A percentile compares a stretch with the other conserved stretches of the same genome.
Conservation (phyloP, 2,888 invertebrate genomes). For the Macaria notata region DNA sequence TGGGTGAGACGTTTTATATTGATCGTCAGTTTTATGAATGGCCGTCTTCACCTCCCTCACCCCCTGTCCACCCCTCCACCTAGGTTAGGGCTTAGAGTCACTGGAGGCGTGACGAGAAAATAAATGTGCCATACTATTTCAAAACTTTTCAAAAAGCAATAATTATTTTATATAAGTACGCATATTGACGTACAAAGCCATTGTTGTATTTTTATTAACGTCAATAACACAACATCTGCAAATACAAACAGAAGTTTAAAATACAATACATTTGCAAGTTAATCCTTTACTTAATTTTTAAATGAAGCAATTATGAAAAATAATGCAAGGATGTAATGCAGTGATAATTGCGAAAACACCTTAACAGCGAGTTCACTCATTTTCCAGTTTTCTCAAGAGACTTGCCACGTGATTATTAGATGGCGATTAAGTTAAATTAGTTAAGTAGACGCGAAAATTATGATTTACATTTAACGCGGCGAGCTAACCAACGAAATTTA, state of each 20-base stretch:
- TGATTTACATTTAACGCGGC: slow-evolving; percentile 1
- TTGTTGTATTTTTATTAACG: too few relatives aligned
- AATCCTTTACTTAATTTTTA: too few relatives aligned
- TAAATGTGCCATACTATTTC: too few relatives aligned
- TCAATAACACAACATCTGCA: too few relatives aligned
- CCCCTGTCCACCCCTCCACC: slow-evolving; percentile 30
- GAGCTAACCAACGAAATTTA: background rate
- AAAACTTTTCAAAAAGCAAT: too few relatives aligned
- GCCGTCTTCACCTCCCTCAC: slow-evolving; percentile 44
- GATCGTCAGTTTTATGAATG: slow-evolving; percentile 79
- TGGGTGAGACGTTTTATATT: slow-evolving; percentile 62
- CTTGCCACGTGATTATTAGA: slow-evolving; percentile 56
- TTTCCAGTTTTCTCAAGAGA: slow-evolving; percentile 59
- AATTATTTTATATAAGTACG: too few relatives aligned
- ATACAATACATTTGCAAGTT: too few relatives aligned
- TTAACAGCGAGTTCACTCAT: slow-evolving; percentile 41
- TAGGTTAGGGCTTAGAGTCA: slow-evolving; percentile 14
- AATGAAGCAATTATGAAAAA: too few relatives aligned
- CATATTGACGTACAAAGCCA: too few relatives aligned
- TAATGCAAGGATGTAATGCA: too few relatives aligned
- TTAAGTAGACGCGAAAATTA: slow-evolving; percentile 8
- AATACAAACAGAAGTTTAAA: too few relatives aligned
- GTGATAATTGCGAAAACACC: background rate
- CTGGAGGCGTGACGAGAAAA: background rate
- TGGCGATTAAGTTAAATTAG: slow-evolving; percentile 46